Evolutionary conservation across 23 tunicate genomes (phyloP), one percentile per base, ranked within the genome.

Genomic region (Trididemnum miniatum): DNA sequence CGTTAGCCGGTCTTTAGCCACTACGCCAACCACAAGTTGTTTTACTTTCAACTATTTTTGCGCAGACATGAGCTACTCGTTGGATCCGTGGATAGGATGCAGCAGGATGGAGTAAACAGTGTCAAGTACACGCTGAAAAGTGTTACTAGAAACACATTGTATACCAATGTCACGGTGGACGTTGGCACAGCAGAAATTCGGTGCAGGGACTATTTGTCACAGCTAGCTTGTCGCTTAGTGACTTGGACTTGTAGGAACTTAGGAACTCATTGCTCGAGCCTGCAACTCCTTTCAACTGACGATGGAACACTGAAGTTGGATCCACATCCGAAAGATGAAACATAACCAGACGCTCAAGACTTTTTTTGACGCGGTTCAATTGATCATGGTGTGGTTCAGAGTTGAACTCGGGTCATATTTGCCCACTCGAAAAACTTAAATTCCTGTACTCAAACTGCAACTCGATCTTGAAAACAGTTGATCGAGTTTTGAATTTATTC

Each of bases 111-210:
- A 1, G 30, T 87, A 27, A 80, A 80, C 81, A 80, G 64, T 23
- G 73, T 87, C 27, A 72, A 71, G 39, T 87, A 80, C 51, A 36
- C 66, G 0, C 50, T 87, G 25, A 62, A 40, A n/a, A 31, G 35
- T 27, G 35, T 59, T 22, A 23, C 33, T 1, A 18, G 57, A 31
- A 26, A n/a, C 15, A 67, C 80, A 20, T 15, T 62, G 20, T 87
- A 31, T 63, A 87, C 91, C 1, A 87, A 87, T 75, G 80, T 87
- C 25, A 87, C 91, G 3, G 81, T 66, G 1, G 85, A 87, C 34
- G 91, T 87, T 1, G 91, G 91, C 22, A 87, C 85, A 1, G 91
- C 91, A 27, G 33, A 63, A 30, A 25, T 87, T 30, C 81, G 34
- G 35, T 87, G 91, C 75, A 80, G 71, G 31, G 74, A 80, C 7